Conservation (phyloP, 2,113 vertebrate genomes). For the Syrrhaptes paradoxus region DNA sequence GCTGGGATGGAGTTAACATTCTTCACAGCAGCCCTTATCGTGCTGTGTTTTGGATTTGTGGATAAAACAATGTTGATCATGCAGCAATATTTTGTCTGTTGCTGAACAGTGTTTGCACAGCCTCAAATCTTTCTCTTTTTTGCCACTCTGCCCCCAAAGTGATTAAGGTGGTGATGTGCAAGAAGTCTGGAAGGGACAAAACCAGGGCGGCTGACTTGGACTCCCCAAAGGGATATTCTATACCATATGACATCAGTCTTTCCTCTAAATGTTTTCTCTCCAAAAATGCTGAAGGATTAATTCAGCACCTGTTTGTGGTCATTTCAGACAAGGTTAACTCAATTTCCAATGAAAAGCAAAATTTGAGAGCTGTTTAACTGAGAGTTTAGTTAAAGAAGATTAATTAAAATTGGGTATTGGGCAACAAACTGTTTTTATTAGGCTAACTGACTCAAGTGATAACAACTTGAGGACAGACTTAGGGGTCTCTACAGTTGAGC, state of each 20-base stretch:
- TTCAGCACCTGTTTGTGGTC: background rate
- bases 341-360: background rate
- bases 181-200: background rate
- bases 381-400: background rate
- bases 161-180: background rate
- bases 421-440: background rate
- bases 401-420: background rate
- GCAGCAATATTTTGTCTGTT: background rate
- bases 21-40: background rate
- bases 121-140: background rate
- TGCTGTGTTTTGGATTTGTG: background rate
- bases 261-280: background rate
- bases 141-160: background rate
- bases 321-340: background rate
- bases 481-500: background rate
- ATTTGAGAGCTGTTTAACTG: background rate
- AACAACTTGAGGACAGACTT: background rate
- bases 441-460: background rate
- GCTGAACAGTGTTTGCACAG: background rate
- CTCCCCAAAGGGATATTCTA: background rate
- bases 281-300: background rate
- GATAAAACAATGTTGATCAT: background rate
- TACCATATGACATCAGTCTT: background rate
- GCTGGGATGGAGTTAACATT: background rate
- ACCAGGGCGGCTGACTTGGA: background rate